Evolutionary conservation across 1,140 invertebrate genomes (phyloP), one percentile per base, ranked within the genome.

Genomic region (Homarus americanus): DNA sequence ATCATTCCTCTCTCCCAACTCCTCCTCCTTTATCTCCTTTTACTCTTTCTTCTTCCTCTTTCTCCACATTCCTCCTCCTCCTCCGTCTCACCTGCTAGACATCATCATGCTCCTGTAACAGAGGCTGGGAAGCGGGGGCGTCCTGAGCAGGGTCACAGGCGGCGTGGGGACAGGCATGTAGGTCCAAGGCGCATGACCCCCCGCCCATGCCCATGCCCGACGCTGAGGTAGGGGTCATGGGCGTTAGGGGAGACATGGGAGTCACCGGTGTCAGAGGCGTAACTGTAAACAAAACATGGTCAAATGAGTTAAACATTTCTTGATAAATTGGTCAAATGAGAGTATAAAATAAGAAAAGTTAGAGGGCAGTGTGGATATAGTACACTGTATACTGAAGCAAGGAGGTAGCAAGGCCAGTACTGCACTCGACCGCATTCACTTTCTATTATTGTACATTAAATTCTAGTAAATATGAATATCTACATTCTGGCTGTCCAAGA

Each of bases 221-320:
- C 53, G 86, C 75, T 24, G 87, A 89, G 38, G 87, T 82, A n/a
- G 87, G 86, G 17, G 86, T 88, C 86, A 88, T 88, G 76, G 86
- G 87, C 79, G 87, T 89, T 12, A 89, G 79, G 28, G 87, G 87
- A 7, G 87, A 82, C 87, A 89, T 73, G 63, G 87, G 87, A 28
- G 87, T 89, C 5, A 53, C 41, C 24, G 87, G 87, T 17, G 87
- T 89, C 15, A 82, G 34, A 1, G 87, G 87, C 79, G 87, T 89
- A 9, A 89, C 87, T 89, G 79, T 2, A 82, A 82, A 82, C 36
- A 89, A 53, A n/a, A n/a, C n/a, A n/a, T n/a, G n/a, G n/a, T n/a
- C n/a, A n/a, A n/a, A n/a, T n/a, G n/a, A n/a, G n/a, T n/a, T n/a
- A n/a, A n/a, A n/a, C n/a, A n/a, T n/a, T n/a, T n/a, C n/a, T n/a